Conservation (phyloP, 2,797 vertebrate species). For the Anguilla marmorata region DNA sequence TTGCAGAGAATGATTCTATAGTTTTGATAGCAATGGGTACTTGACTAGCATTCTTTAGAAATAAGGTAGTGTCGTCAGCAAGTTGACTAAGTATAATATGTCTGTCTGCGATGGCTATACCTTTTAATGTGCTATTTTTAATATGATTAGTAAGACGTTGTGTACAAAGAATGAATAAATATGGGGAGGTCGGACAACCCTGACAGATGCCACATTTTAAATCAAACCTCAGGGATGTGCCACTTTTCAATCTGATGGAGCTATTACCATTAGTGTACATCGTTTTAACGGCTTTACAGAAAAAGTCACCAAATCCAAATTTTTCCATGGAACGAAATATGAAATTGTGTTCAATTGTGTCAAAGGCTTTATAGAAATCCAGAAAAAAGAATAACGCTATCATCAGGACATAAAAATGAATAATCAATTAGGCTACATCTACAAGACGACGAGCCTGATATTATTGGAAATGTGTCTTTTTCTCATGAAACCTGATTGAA, state of each 20-base stretch:
- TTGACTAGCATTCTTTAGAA: conserved; percentile 21
- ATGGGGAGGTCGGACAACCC: conserved; percentile 24
- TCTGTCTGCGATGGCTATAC: background rate
- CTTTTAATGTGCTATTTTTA: conserved; percentile 13
- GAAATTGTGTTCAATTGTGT: conserved; percentile 10
- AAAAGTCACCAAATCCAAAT: conserved; percentile 23
- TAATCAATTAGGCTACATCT: no score
- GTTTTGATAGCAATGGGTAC: background rate
- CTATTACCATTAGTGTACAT: conserved; percentile 12
- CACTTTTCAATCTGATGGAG: conserved; percentile 30
- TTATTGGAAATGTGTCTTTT: no score
- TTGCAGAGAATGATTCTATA: conserved; percentile 7
- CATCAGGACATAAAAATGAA: no score
- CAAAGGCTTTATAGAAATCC: conserved; percentile 23
- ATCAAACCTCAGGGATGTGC: conserved; percentile 23
- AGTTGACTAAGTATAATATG: no score
- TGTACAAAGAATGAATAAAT: conserved; percentile 24
- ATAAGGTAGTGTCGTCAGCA: conserved; percentile 32
- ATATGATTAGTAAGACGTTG: conserved; percentile 5
- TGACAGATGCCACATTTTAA: conserved; percentile 24
- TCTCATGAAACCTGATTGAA: conserved; percentile 27
- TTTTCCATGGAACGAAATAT: conserved; percentile 7
- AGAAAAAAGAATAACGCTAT: background rate
- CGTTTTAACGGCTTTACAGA: conserved; percentile 5
- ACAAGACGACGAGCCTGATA: no score